phyloP scores from a whole-genome alignment of 2,797 vertebrate genomes.

The Garrulus glandarius region DNA sequence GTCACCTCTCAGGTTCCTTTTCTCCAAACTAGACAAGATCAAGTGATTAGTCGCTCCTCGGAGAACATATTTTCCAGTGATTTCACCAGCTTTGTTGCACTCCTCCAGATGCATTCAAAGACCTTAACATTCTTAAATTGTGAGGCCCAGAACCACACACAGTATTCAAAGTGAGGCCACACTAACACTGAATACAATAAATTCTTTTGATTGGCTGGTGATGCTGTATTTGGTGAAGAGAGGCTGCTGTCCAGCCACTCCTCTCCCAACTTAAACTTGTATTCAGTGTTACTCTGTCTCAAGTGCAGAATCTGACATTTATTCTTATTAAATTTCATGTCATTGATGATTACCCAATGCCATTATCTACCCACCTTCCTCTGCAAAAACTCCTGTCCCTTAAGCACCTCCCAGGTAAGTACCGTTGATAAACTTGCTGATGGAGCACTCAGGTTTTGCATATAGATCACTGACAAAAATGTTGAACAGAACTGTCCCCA shows the following conservation, averaged over 20 bases:
- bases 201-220: neutral
- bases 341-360: neutral
- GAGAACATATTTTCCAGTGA: neutral
- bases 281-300: neutral
- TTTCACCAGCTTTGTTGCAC: neutral
- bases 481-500: neutral
- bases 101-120: neutral
- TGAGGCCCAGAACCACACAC: neutral
- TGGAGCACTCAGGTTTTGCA: neutral
- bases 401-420: neutral
- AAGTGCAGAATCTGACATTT: neutral
- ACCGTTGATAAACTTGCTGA: neutral
- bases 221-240: neutral
- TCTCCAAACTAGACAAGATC: neutral
- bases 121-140: neutral
- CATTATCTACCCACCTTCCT: neutral
- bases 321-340: neutral
- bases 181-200: neutral
- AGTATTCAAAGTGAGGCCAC: accelerated
- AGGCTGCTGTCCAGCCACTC: accelerated
- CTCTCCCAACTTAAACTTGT: neutral
- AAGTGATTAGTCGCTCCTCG: no score
- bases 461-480: neutral
- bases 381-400: neutral
- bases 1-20: neutral